These are phyloP conservation scores for Malurus splendens DNA, from an alignment of 2,797 vertebrate genomes.

Conservation along the genomic window DNA sequence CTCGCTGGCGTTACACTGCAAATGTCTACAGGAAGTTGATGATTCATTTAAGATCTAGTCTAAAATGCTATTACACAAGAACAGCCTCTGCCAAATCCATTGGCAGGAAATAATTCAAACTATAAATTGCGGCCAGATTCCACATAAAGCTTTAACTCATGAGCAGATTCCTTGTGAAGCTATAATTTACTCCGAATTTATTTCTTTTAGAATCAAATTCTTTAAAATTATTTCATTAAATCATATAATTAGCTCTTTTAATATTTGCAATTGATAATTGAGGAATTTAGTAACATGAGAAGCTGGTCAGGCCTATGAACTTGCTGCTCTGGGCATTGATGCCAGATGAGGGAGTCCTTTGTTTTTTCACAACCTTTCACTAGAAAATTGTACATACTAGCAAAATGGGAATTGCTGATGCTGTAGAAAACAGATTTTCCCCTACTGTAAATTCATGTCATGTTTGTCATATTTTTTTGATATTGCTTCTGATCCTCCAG, in stretches of 20 bases:
- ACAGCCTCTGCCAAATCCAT: not conserved
- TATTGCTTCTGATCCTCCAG: not conserved
- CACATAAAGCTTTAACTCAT: not conserved
- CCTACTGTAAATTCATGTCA: not conserved
- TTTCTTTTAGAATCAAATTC: not conserved
- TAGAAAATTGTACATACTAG: not conserved
- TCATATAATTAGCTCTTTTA: not conserved
- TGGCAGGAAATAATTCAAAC: not conserved
- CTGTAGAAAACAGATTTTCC: not conserved
- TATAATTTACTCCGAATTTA: not conserved
- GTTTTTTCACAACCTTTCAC: conserved; percentile 10
- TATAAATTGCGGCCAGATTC: not conserved
- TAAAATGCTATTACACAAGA: not conserved
- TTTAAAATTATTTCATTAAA: not conserved
- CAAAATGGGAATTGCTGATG: conserved; percentile 9
- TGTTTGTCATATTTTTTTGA: not conserved
- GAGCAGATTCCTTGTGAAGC: not conserved
- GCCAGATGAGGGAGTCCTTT: conserved; percentile 18
- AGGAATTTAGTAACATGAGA: not conserved
- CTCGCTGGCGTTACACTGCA: not conserved
- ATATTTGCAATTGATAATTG: not conserved
- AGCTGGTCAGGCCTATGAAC: not conserved
- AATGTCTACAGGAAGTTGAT: not conserved
- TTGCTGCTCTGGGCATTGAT: not conserved
- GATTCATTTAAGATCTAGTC: not conserved